Base-by-base conservation (phyloP, 1,140 invertebrate species). In the Apis mellifera region DNA sequence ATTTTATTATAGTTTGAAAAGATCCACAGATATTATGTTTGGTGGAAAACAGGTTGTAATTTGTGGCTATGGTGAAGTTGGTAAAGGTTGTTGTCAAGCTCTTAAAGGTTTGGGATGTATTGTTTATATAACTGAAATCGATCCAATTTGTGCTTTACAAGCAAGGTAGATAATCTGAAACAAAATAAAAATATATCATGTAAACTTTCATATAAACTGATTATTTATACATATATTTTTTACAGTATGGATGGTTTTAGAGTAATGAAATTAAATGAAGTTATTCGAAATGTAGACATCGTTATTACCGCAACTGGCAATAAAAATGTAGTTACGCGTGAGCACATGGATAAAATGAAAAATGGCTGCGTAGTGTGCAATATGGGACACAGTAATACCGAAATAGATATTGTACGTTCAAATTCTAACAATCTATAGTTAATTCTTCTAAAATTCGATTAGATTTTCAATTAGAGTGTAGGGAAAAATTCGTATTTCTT, bases 341-440 rank as follows among this genome's bases (percentile, higher is more conserved):
- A 98, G 88, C 98, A 99, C 91, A 98, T 99, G 97, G 98, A 99
- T 94, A 97, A 98, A 90, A 98, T 99, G 97, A 99, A 99, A 95
- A 99, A 97, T 91, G 98, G 98, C 69, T 99, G 98, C 92, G 98
- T 99, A 78, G 96, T 99, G 0, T 99, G 98, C 94, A 99, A 99
- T 94, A 99, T 99, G 98, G 98, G 98, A 0, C 98, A 99, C 94
- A 99, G 98, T 72, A 99, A 99, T 94, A 99, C 98, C 23, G 99
- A 99, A 95, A 98, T 99, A 87, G 99, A 99, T 95, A 98, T 99
- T 84, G 97, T 98, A 95, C 94, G 96, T 96, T 86, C 76, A 72
- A 55, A 21, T 21, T 76, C 42, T 78, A 54, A 80, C 54, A 15
- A n/a, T 71, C 66, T 75, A 59, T 11, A 21, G 17, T 77, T 79